Evolutionary conservation across 2,797 vertebrate species (phyloP).

Genomic region (Calcarius lapponicus): DNA sequence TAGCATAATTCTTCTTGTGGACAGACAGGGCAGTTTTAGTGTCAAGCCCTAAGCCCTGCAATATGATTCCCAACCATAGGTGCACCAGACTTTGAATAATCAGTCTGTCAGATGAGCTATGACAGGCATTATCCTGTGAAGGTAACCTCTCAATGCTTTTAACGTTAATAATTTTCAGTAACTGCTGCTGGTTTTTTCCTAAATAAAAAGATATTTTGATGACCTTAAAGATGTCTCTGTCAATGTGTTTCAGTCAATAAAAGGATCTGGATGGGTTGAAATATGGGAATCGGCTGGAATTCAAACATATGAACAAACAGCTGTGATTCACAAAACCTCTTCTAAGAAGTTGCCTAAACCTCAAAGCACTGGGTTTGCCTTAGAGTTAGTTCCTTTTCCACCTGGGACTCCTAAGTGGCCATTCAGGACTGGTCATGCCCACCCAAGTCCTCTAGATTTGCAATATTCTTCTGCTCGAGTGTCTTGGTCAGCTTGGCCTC

Average conservation of each 20-base stretch:
- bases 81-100: neutral
- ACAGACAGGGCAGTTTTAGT: neutral
- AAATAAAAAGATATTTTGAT: slow-evolving; percentile 45
- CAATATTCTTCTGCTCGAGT: neutral
- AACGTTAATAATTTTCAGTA: neutral
- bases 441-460: neutral
- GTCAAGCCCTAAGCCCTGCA: neutral
- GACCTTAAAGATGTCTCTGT: neutral
- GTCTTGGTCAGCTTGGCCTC: neutral
- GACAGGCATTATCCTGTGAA: neutral
- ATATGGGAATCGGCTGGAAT: neutral
- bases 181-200: neutral
- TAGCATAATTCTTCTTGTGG: neutral
- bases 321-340: neutral
- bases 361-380: neutral
- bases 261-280: neutral
- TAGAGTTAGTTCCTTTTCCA: neutral
- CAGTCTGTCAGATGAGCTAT: neutral
- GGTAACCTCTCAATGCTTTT: neutral
- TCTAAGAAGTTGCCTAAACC: neutral
- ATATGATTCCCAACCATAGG: neutral
- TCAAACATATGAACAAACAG: neutral
- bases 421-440: neutral
- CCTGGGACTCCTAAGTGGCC: neutral
- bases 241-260: neutral